Conservation (phyloP, 2,888 invertebrate genomes). For the Synanthedon formicaeformis region DNA sequence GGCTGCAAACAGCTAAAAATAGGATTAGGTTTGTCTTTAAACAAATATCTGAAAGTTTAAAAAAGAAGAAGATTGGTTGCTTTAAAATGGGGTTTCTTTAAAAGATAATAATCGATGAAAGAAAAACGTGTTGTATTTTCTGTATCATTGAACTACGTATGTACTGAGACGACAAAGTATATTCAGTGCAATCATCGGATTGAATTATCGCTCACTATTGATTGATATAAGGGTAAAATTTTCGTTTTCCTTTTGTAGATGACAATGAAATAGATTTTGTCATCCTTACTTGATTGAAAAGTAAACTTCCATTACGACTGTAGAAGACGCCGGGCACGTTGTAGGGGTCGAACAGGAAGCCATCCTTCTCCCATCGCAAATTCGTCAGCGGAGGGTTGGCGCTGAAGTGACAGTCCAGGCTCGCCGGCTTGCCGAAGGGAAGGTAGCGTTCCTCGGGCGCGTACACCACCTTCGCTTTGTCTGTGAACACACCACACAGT, state of each 20-base stretch:
- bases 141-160: too few species aligned
- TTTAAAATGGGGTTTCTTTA: too few species aligned
- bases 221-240: background rate
- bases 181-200: too few species aligned
- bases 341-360: conserved; percentile 89
- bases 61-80: too few species aligned
- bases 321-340: conserved; percentile 90
- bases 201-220: too few species aligned
- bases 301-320: conserved; percentile 85
- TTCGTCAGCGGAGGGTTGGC: conserved; percentile 92
- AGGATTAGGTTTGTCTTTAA: too few species aligned
- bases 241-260: background rate
- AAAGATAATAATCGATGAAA: too few species aligned
- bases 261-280: background rate
- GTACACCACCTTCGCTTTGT: conserved; percentile 91
- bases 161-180: too few species aligned
- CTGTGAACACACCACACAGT: conserved; percentile 70
- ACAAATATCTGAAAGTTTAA: too few species aligned
- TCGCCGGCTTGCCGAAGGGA: conserved; percentile 83
- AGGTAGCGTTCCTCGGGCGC: conserved; percentile 87
- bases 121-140: too few species aligned
- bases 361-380: conserved; percentile 94
- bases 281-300: conserved; percentile 74
- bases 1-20: too few species aligned
- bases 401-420: conserved; percentile 91